Conservation (phyloP, 2,797 vertebrate genomes). For the Crenuchus spilurus region DNA sequence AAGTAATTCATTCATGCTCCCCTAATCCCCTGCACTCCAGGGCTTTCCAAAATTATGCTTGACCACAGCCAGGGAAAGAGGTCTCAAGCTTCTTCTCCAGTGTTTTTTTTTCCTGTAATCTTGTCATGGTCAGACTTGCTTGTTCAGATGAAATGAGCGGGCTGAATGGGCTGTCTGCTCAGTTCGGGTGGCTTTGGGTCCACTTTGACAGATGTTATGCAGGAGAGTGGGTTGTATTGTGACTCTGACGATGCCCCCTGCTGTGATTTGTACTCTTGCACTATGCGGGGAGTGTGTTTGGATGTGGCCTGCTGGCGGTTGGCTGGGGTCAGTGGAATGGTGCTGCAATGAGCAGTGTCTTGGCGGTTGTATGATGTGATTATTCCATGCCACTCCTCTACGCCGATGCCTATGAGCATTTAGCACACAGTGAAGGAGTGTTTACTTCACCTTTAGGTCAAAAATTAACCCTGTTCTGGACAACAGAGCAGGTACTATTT, state of each 20-base stretch:
- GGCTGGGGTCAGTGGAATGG: background rate
- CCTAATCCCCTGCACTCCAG: background rate
- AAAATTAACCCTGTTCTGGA: too few relatives aligned
- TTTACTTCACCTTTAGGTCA: too few relatives aligned
- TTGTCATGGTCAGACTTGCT: constrained; percentile 11
- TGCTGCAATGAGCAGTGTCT: constrained; percentile 11
- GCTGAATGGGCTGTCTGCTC: background rate
- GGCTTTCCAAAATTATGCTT: background rate
- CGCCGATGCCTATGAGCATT: background rate
- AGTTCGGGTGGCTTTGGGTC: constrained; percentile 19
- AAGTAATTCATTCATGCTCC: background rate
- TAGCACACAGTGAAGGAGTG: too few relatives aligned
- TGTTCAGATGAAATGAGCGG: constrained; percentile 2
- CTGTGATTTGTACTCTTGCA: constrained; percentile 35
- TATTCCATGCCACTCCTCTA: constrained; percentile 18
- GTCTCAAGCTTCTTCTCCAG: background rate
- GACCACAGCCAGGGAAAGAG: background rate
- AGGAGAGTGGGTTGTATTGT: constrained; percentile 18
- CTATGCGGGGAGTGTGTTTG: background rate
- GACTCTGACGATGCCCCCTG: background rate
- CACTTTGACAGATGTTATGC: constrained; percentile 33
- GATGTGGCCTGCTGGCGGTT: constrained; percentile 3
- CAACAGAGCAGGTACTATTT: too few relatives aligned
- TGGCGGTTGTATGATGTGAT: background rate
- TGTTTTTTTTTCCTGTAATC: background rate